Conservation (phyloP, 1,140 invertebrate genomes). For the Homalodisca vitripennis region DNA sequence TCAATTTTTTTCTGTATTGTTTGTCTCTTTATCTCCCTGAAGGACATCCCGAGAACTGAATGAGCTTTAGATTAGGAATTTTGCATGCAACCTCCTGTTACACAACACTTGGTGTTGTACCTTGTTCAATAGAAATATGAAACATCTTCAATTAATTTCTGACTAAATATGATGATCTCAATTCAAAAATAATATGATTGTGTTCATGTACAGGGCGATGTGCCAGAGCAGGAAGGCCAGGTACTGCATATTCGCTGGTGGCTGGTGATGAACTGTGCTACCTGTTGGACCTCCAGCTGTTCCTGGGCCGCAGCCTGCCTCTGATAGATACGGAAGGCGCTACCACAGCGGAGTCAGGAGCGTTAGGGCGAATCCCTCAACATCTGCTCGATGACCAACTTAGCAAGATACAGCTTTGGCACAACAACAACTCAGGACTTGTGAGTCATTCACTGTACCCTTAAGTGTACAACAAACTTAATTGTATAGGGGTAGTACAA, state of each 20-base stretch:
- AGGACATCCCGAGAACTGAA: too few relatives aligned
- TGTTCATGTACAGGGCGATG: conserved; percentile 81
- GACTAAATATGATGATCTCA: too few relatives aligned
- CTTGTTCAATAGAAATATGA: too few relatives aligned
- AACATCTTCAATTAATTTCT: too few relatives aligned
- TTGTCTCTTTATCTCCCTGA: too few relatives aligned
- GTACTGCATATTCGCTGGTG: conserved; percentile 87
- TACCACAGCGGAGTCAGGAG: conserved; percentile 46
- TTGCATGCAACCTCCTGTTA: too few relatives aligned
- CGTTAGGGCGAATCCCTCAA: conserved; percentile 79
- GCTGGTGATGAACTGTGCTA: conserved; percentile 89
- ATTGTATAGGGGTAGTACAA: too few relatives aligned
- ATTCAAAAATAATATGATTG: too few relatives aligned
- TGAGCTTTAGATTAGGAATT: too few relatives aligned
- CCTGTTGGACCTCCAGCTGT: conserved; percentile 91
- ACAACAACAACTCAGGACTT: conserved; percentile 71
- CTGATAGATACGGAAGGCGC: conserved; percentile 54
- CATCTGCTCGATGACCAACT: conserved; percentile 79
- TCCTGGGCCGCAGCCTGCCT: conserved; percentile 76
- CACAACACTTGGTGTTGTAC: too few relatives aligned
- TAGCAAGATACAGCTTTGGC: conserved; percentile 72
- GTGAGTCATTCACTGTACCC: conserved; percentile 51
- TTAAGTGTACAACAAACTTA: background rate
- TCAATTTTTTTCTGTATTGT: too few relatives aligned
- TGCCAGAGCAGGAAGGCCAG: conserved; percentile 89